These are phyloP conservation scores for Chironomus tepperi DNA, from an alignment of 1,140 invertebrate genomes.

Conservation along the genomic window DNA sequence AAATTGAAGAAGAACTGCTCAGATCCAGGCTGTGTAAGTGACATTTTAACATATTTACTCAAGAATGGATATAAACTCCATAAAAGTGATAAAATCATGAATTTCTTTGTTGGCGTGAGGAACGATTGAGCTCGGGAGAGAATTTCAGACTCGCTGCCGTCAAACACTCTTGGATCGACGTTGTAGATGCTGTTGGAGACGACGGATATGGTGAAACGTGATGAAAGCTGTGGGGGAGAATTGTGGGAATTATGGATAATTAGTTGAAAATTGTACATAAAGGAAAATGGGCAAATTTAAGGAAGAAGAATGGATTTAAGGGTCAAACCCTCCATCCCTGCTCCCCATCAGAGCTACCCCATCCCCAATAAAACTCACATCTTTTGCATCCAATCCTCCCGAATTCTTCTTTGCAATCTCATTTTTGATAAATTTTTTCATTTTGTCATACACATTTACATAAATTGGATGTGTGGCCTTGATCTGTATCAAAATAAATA, in stretches of 20 bases:
- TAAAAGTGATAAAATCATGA: not conserved
- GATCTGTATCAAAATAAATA: not conserved
- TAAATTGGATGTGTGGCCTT: not conserved
- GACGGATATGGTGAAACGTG: not conserved
- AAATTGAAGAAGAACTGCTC: not conserved
- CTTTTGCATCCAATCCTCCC: constrained; percentile 4
- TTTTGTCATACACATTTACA: not conserved
- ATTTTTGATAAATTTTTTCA: not conserved
- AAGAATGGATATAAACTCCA: not conserved
- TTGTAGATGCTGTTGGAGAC: constrained; percentile 7
- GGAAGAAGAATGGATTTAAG: not conserved
- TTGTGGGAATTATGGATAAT: not conserved
- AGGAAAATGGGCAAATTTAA: too few species aligned
- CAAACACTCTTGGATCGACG: not conserved
- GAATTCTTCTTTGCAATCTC: not conserved
- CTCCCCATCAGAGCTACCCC: too few species aligned
- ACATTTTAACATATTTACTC: not conserved
- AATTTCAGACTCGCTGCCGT: not conserved
- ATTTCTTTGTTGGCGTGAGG: not conserved
- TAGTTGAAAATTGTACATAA: not conserved
- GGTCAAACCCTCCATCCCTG: too few species aligned
- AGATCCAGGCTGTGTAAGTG: not conserved
- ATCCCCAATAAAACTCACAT: too few species aligned
- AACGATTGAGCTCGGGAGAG: not conserved
- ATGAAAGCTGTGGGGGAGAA: too few species aligned